Evolutionary conservation across 1,140 invertebrate species (phyloP).

Genomic region (Thaumatotibia leucotreta): DNA sequence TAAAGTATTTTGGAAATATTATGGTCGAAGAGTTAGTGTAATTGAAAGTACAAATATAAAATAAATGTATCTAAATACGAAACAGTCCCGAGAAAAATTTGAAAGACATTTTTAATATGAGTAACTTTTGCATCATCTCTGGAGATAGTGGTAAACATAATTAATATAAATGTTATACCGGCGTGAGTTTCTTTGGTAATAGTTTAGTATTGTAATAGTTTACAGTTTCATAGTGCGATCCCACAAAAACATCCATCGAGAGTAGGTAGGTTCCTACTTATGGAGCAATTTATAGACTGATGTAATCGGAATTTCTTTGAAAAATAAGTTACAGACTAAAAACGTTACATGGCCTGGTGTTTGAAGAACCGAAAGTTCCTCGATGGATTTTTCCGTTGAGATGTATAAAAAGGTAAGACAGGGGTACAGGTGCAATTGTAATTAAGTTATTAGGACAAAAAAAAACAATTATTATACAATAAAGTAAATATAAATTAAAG

Average conservation of each 20-base stretch:
- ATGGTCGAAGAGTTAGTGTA: background rate
- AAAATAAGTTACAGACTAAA: background rate
- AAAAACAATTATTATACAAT: background rate
- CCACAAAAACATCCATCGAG: background rate
- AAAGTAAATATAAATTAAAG: background rate
- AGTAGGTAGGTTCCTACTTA: too few species aligned
- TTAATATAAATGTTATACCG: too few species aligned
- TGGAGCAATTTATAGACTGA: too few species aligned
- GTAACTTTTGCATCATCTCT: too few species aligned
- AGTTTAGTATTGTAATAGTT: background rate
- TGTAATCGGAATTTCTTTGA: background rate
- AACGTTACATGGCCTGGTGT: background rate
- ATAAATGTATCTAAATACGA: too few species aligned
- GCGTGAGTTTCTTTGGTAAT: too few species aligned
- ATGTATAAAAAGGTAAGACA: background rate
- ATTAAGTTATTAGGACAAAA: background rate
- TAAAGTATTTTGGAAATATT: background rate
- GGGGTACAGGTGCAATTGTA: background rate
- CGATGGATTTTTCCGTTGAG: background rate
- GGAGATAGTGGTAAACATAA: too few species aligned
- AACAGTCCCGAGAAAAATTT: too few species aligned
- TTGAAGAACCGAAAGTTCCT: background rate
- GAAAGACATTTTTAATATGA: too few species aligned
- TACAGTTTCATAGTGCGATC: background rate
- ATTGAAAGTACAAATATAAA: background rate